Base-by-base conservation (phyloP, 2,797 vertebrate genomes). In the Acipenser oxyrinchus region DNA sequence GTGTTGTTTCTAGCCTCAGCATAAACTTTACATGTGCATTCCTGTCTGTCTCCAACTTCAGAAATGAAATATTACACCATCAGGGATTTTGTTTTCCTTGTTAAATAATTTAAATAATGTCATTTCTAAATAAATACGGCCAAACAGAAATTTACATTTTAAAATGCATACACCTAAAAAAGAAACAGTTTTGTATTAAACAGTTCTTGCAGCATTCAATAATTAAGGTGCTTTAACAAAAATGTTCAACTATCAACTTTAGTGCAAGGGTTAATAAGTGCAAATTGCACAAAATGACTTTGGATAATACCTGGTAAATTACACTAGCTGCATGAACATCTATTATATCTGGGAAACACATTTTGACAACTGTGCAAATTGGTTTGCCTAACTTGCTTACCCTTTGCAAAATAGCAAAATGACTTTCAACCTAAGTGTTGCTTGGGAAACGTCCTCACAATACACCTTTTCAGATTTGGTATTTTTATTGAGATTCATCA, bases 231-330 rank as follows among this genome's bases (percentile, higher is more conserved):
- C 53, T 55, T 55, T 55, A 55, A 10, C 6, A 55, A 55, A 55
- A 55, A 1, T 55, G 9, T 55, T 10, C 9, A 55, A 55, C n/a
- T 10, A 10, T 55, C 10, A 55, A 55, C 53, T 55, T 55, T 37
- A 37, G 53, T 55, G 53, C n/a, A 55, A 55, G 53, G 53, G 53
- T 55, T 55, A 55, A 55, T 55, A 55, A n/a, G 9, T 10, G 6
- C 6, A 55, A 55, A 55, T 55, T 55, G 53, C 53, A 55, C 53
- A 55, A 55, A 55, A 55, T 55, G 4, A 55, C 53, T 55, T 55
- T n/a, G n/a, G 10, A 55, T 55, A 55, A 55, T n/a, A 55, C 53
- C 53, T 55, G 53, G 53, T 55, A 55, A 55, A 55, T 55, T 55
- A n/a, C 53, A 55, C 53, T 10, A 10, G 53, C 9, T 10, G n/a